phyloP scores from a whole-genome alignment of 2,888 invertebrate genomes.

The Chymomyza fuscimana region DNA sequence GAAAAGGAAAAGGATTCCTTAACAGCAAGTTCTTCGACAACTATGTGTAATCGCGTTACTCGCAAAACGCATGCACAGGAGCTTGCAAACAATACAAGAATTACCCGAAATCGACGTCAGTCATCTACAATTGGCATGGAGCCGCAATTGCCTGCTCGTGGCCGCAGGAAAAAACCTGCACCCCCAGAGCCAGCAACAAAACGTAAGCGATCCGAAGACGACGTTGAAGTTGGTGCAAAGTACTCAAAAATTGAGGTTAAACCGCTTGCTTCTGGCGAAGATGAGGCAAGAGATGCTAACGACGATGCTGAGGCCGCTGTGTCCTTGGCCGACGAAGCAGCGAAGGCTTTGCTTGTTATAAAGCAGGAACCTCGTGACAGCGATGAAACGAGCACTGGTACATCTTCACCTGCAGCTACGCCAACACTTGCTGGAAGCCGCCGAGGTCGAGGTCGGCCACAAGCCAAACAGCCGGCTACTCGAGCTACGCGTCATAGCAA shows the following conservation, averaged over 20 bases:
- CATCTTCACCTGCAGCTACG: slow-evolving; percentile 43
- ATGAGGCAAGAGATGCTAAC: slow-evolving; percentile 26
- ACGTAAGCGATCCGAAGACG: slow-evolving; percentile 71
- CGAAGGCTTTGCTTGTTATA: slow-evolving; percentile 49
- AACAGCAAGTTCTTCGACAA: slow-evolving; percentile 18
- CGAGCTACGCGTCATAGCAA: slow-evolving; percentile 69
- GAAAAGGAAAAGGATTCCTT: slow-evolving; percentile 35
- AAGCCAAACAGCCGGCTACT: slow-evolving; percentile 56
- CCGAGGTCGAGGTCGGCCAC: slow-evolving; percentile 62
- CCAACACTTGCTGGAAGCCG: slow-evolving; percentile 37
- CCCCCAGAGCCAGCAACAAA: slow-evolving; percentile 53
- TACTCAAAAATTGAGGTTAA: slow-evolving; percentile 65
- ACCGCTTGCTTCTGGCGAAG: slow-evolving; percentile 12
- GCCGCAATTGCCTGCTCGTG: slow-evolving; percentile 50
- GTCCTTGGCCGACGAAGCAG: slow-evolving; percentile 22
- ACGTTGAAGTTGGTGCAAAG: slow-evolving; percentile 61
- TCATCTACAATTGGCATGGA: slow-evolving; percentile 48
- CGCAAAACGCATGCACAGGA: slow-evolving; percentile 76
- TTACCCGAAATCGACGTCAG: slow-evolving; percentile 73
- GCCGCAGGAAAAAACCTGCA: slow-evolving; percentile 50
- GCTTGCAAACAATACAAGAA: slow-evolving; percentile 69
- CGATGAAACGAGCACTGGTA: slow-evolving; percentile 44
- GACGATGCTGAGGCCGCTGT: slow-evolving; percentile 29
- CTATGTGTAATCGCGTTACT: slow-evolving; percentile 71
- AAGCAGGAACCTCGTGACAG: slow-evolving; percentile 71